Percentiles rank a stretch among this genome's conserved stretches.
Evolutionary conservation across 2,888 invertebrate genomes (phyloP).

Genomic region (Drosophila setosimentum): DNA sequence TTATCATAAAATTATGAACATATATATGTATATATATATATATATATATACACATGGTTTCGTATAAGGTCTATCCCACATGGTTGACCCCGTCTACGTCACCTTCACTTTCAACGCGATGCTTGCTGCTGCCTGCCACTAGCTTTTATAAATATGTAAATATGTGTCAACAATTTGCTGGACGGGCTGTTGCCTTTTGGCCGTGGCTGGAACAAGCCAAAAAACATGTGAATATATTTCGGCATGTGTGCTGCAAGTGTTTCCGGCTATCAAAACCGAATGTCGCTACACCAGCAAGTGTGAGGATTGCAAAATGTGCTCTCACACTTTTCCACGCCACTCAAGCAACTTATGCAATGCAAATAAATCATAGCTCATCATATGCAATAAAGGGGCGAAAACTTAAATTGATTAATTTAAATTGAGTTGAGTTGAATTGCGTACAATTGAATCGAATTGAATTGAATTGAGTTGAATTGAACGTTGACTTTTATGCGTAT

Average conservation of each 20-base stretch:
- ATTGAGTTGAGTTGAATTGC: conserved; percentile 18
- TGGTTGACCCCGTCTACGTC: conserved; percentile 40
- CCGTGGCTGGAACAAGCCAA: conserved; percentile 20
- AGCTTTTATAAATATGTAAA: not conserved
- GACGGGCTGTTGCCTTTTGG: conserved; percentile 24
- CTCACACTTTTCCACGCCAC: conserved; percentile 44
- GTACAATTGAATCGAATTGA: conserved; percentile 22
- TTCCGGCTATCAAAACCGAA: conserved; percentile 46
- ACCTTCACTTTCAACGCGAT: conserved; percentile 60
- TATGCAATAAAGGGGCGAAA: conserved; percentile 15
- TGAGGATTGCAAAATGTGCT: conserved; percentile 13
- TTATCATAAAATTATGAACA: conserved; percentile 56
- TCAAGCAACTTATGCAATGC: conserved; percentile 46
- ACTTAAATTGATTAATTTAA: conserved; percentile 37
- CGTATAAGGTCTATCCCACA: conserved; percentile 28
- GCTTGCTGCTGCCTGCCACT: no score
- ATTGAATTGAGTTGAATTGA: conserved; percentile 35
- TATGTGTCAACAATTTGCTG: conserved; percentile 55
- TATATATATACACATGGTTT: conserved; percentile 12
- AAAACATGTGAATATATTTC: conserved; percentile 38
- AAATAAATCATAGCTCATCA: conserved; percentile 41
- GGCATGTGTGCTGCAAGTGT: conserved; percentile 34
- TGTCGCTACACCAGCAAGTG: conserved; percentile 26
- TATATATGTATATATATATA: conserved; percentile 22
- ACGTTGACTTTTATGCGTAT: conserved; percentile 55